These are phyloP conservation scores for Callipepla squamata DNA, from an alignment of 2,113 vertebrate species.

Conservation along the genomic window DNA sequence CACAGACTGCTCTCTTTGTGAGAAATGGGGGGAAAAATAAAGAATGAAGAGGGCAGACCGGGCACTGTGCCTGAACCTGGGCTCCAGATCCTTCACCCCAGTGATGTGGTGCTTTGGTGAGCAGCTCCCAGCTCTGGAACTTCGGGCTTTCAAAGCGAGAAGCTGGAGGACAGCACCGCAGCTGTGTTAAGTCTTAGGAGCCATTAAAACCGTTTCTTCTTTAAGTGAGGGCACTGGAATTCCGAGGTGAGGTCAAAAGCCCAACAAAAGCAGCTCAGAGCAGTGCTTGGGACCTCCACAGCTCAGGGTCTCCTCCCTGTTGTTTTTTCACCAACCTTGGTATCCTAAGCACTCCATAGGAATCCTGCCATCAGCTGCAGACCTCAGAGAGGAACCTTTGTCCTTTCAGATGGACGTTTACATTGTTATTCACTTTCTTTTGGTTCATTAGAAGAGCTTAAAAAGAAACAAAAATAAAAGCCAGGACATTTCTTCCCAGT, in stretches of 20 bases:
- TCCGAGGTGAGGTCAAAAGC: background rate
- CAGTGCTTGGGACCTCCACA: background rate
- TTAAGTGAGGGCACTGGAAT: background rate
- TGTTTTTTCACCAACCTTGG: background rate
- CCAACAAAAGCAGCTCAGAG: background rate
- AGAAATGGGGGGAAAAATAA: background rate
- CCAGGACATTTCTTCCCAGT: background rate
- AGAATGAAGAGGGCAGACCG: background rate
- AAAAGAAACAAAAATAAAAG: background rate
- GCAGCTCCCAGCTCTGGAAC: background rate
- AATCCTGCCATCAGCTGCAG: background rate
- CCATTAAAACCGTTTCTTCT: background rate
- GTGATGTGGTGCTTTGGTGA: background rate
- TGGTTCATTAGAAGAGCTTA: background rate
- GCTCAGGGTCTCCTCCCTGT: background rate
- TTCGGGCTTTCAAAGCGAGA: background rate
- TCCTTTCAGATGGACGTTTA: background rate
- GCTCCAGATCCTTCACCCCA: background rate
- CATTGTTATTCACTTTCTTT: background rate
- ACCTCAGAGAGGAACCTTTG: background rate
- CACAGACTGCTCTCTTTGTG: background rate
- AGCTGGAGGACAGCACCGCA: background rate
- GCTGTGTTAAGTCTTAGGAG: accelerated
- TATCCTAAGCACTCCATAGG: background rate
- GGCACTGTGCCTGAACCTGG: background rate